Evolutionary conservation across 2,888 invertebrate species (phyloP).

Genomic region (Drosophila melanocephala): DNA sequence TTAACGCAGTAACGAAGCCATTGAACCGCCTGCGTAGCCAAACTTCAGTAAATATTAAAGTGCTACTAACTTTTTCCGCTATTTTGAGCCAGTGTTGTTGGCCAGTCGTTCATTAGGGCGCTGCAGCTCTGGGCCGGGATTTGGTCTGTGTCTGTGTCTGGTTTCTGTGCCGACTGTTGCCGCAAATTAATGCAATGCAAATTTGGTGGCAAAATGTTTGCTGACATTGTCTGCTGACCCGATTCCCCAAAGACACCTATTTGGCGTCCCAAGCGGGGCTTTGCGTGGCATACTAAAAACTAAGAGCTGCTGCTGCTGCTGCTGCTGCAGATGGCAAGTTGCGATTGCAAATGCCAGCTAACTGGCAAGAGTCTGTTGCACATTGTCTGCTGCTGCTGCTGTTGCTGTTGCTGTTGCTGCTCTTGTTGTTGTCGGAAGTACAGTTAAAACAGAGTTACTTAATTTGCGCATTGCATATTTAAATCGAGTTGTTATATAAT

Average conservation of each 20-base stretch:
- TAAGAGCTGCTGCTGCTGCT: constrained; percentile 5
- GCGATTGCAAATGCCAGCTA: constrained; percentile 31
- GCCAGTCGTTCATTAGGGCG: constrained; percentile 49
- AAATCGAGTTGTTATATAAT: constrained; percentile 33
- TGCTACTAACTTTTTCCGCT: constrained; percentile 40
- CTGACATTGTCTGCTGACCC: constrained; percentile 79
- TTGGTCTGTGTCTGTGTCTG: constrained; percentile 10
- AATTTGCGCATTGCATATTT: constrained; percentile 13
- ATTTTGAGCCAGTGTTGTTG: constrained; percentile 43
- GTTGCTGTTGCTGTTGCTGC: background rate
- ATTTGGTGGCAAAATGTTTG: constrained; percentile 62
- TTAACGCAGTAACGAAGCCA: constrained; percentile 33
- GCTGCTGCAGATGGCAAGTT: constrained; percentile 34
- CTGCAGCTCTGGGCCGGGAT: constrained; percentile 9
- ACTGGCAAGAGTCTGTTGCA: constrained; percentile 22
- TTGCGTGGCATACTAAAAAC: constrained; percentile 55
- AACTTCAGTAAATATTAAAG: constrained; percentile 64
- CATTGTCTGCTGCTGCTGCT: constrained; percentile 12
- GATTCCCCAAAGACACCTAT: constrained; percentile 72
- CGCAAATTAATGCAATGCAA: constrained; percentile 68
- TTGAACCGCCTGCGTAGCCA: constrained; percentile 28
- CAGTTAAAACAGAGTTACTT: constrained; percentile 20
- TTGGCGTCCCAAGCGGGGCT: constrained; percentile 15
- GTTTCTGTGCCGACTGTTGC: constrained; percentile 18
- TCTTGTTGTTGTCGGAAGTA: constrained; percentile 27